Evolutionary conservation across 2,113 vertebrate species (phyloP).

Genomic region (Bubo blakistoni): DNA sequence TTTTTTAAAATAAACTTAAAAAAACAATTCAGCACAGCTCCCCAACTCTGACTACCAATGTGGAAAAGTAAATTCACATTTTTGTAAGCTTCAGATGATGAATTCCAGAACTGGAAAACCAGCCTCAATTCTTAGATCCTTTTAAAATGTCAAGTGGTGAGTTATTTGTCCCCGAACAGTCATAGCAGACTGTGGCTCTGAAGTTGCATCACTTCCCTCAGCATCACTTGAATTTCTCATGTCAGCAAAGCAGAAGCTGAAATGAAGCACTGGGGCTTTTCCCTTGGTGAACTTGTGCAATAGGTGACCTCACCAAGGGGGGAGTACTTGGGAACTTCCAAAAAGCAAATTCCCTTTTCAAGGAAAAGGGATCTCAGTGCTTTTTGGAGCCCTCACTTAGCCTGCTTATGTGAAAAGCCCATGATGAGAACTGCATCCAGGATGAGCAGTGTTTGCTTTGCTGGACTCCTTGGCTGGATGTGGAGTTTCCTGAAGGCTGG

Average conservation of each 20-base stretch:
- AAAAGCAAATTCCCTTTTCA: constrained; percentile 3
- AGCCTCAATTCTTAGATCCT: not conserved
- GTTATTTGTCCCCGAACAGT: not conserved
- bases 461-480: not conserved
- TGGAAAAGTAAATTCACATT: not conserved
- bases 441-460: not conserved
- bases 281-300: constrained; percentile 70
- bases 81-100: not conserved
- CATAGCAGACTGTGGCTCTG: not conserved
- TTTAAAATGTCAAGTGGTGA: not conserved
- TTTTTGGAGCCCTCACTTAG: not conserved
- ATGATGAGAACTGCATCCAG: not conserved
- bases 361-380: not conserved
- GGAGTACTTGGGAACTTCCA: not conserved
- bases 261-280: constrained; percentile 19
- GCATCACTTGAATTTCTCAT: not conserved
- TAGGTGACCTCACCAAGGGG: constrained; percentile 47
- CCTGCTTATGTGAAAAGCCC: not conserved
- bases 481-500: not conserved
- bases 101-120: not conserved
- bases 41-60: not conserved
- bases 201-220: constrained; percentile 2
- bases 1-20: not conserved
- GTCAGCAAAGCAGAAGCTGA: constrained; percentile 1
- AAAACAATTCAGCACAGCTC: not conserved